Evolutionary conservation across 2,797 vertebrate genomes (phyloP).

Genomic region (Buceros bicornis): DNA sequence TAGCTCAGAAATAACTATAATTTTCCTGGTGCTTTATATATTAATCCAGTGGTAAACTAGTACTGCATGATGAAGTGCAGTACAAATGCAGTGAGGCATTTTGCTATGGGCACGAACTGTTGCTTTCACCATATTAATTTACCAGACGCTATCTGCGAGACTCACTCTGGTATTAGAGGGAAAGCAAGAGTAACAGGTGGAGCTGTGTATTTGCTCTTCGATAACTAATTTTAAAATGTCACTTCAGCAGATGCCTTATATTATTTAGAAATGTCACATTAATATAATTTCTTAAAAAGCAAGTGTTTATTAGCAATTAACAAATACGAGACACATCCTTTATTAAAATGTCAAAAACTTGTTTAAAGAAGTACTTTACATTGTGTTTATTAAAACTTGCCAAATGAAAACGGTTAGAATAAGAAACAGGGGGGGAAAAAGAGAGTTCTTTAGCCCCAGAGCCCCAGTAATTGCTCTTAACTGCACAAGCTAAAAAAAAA

Average conservation of each 20-base stretch:
- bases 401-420: background rate
- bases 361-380: background rate
- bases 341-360: background rate
- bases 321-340: background rate
- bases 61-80: background rate
- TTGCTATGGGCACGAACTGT: background rate
- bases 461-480: background rate
- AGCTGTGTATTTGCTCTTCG: background rate
- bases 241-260: background rate
- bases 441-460: fast-evolving
- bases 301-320: background rate
- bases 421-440: background rate
- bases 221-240: background rate
- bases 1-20: background rate
- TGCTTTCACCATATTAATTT: background rate
- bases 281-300: background rate
- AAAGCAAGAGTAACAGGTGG: background rate
- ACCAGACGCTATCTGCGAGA: background rate
- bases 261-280: background rate
- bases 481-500: background rate
- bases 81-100: background rate
- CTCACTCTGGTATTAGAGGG: background rate
- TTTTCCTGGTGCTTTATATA: background rate
- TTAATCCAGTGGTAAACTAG: background rate
- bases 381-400: background rate